Evolutionary conservation across 2,113 vertebrate genomes (phyloP).

Genomic region (Leucoraja erinaceus): DNA sequence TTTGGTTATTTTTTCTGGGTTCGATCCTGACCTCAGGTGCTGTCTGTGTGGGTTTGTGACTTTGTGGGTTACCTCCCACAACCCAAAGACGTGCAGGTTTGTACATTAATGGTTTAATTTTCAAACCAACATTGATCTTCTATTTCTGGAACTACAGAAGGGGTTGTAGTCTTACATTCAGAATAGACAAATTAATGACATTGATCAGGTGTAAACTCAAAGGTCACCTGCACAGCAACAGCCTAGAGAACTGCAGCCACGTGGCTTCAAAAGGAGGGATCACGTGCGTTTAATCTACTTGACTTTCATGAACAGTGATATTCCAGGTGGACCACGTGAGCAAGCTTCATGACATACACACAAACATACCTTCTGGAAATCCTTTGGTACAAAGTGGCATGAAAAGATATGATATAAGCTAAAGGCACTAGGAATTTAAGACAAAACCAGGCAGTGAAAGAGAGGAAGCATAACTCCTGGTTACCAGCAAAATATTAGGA

Average conservation of each 20-base stretch:
- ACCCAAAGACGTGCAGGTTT: too few species aligned
- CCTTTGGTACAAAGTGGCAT: not conserved
- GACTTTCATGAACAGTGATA: not conserved
- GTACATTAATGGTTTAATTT: not conserved
- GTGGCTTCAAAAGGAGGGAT: not conserved
- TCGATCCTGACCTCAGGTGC: too few species aligned
- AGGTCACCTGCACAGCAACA: not conserved
- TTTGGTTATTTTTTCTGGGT: not conserved
- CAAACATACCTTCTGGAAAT: not conserved
- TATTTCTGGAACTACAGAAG: not conserved
- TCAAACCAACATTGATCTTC: constrained; percentile 15
- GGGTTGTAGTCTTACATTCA: not conserved
- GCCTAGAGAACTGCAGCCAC: not conserved
- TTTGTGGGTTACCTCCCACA: too few species aligned
- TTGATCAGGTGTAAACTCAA: not conserved
- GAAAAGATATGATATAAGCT: not conserved
- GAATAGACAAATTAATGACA: not conserved
- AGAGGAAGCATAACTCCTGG: not conserved
- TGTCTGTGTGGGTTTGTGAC: too few species aligned
- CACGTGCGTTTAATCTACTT: not conserved
- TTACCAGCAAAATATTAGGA: not conserved
- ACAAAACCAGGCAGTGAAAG: not conserved
- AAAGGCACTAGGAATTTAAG: not conserved
- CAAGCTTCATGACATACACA: not conserved
- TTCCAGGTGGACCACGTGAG: not conserved